Base-by-base conservation (phyloP, 2,113 vertebrate genomes). In the Chamaea fasciata region DNA sequence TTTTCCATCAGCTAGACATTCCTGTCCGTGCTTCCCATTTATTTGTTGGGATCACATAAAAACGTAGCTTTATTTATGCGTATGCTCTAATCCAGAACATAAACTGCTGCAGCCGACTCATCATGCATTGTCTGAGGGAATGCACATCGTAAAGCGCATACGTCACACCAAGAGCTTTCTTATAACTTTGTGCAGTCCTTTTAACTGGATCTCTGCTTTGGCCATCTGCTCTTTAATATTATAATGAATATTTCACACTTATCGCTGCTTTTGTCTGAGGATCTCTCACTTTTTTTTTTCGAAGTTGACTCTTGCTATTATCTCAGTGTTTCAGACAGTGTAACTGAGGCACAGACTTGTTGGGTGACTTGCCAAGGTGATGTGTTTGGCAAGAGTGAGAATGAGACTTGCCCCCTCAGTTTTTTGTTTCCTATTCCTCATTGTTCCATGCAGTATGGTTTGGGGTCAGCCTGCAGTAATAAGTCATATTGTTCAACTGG, bases 1-100 rank as follows among this genome's bases (percentile, higher is more conserved):
- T 98, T 97, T 96, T 96, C 95, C 92, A 90, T 96, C 96, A 94
- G 94, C 74, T 91, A 97, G 97, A 97, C 97, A 96, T 98, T 97
- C 97, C 96, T 98, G 96, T 96, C 94, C 94, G 93, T 62, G 67
- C 90, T 96, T 92, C 90, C 89, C 91, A 97, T 98, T 98, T 98
- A 97, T 98, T 97, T 98, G 96, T 97, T 96, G 88, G 97, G 94
- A 90, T 97, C 95, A 92, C 96, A 97, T 96, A 97, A 97, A 95
- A 92, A 97, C 77, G 37, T 95, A 92, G 87, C 89, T 97, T 97
- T 97, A 96, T 96, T 93, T 95, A 85, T 84, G 94, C 5, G 4
- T 92, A 62, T 76, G 84, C 95, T 89, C 91, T 97, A 98, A 98
- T 96, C 94, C 96, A 97, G 97, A 97, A 94, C 97, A 97, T 96